A percentile compares a stretch with the other conserved stretches of the same genome.
Conservation (phyloP, 2,888 invertebrate species). For the Allacma fusca region DNA sequence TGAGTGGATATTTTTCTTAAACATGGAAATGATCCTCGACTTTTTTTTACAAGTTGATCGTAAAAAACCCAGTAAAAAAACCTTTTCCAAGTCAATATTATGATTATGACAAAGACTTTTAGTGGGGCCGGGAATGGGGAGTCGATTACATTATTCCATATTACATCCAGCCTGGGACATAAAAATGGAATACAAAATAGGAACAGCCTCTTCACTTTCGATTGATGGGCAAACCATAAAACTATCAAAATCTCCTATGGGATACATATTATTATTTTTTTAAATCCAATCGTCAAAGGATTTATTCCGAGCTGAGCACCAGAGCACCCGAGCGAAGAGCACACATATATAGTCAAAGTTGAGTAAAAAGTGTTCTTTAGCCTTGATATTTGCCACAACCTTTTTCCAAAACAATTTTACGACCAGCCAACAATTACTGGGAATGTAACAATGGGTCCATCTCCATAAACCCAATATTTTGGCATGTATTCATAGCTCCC, state of each 20-base stretch:
- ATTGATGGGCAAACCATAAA: conserved; percentile 37
- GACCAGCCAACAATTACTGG: not conserved
- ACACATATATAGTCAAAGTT: not conserved
- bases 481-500: not conserved
- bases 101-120: conserved; percentile 44
- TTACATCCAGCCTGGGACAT: conserved; percentile 25
- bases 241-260: conserved; percentile 30
- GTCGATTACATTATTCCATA: conserved; percentile 38
- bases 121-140: conserved; percentile 28
- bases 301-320: not conserved
- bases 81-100: conserved; percentile 43
- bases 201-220: not conserved
- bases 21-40: not conserved
- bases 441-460: not conserved
- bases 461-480: not conserved
- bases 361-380: not conserved
- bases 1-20: not conserved
- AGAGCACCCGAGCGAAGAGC: not conserved
- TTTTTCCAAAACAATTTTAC: not conserved
- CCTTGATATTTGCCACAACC: not conserved
- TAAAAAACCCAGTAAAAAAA: conserved; percentile 42
- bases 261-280: not conserved
- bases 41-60: conserved; percentile 44
- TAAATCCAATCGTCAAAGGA: conserved; percentile 5
- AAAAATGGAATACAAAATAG: not conserved